phyloP scores from a whole-genome alignment of 2,113 vertebrate species.

The Caretta caretta region DNA sequence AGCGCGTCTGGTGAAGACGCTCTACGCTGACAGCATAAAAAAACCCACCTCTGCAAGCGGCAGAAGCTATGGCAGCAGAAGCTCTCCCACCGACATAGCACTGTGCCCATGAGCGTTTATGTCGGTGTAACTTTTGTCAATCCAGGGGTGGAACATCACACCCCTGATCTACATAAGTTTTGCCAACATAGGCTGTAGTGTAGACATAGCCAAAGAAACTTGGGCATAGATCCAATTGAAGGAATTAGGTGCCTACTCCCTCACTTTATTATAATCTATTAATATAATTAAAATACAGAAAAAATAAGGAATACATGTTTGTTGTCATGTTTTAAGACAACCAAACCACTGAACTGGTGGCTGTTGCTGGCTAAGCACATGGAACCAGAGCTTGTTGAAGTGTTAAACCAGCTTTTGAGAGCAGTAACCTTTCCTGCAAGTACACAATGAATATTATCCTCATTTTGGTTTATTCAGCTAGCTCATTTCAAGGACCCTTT shows the following conservation, averaged over 20 bases:
- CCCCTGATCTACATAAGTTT: no score
- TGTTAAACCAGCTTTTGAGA: not conserved
- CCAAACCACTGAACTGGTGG: no score
- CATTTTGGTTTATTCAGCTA: not conserved
- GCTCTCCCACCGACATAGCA: no score
- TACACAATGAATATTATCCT: not conserved
- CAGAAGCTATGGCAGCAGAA: no score
- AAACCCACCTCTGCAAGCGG: no score
- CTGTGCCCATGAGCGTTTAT: no score
- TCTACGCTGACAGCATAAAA: no score
- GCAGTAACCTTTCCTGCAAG: not conserved
- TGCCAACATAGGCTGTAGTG: no score
- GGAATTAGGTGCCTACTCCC: not conserved
- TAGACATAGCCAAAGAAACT: not conserved
- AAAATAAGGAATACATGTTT: not conserved
- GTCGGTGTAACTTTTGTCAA: no score
- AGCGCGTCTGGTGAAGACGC: no score
- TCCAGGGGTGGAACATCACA: no score
- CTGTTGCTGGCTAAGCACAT: not conserved
- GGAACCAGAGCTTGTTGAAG: not conserved
- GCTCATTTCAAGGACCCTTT: no score
- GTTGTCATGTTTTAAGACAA: not conserved
- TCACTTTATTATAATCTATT: not conserved
- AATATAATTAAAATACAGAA: not conserved
- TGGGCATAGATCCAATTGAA: not conserved